phyloP scores from a whole-genome alignment of 2,797 vertebrate species.

The Meda fulgida region DNA sequence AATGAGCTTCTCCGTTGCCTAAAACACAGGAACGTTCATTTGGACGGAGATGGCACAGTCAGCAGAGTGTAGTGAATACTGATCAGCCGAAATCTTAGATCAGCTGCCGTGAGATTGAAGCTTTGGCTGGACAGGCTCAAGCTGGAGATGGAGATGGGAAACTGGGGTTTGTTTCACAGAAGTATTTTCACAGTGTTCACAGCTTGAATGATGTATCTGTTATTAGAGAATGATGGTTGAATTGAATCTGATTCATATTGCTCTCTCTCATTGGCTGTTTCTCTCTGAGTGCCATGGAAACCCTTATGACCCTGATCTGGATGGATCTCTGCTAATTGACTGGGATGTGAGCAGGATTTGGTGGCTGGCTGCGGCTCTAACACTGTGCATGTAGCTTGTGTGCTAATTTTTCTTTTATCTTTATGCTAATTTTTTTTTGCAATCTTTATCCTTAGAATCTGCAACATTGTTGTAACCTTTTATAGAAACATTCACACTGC shows the following conservation, averaged over 20 bases:
- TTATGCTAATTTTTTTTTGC: neutral
- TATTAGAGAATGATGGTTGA: neutral
- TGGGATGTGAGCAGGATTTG: slow-evolving; percentile 6
- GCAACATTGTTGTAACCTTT: neutral
- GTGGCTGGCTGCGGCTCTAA: neutral
- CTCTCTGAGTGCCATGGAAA: neutral
- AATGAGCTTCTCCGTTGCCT: neutral
- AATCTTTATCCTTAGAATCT: neutral
- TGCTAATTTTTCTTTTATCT: neutral
- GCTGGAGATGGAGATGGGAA: neutral
- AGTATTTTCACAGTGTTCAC: neutral
- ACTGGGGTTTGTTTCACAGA: neutral
- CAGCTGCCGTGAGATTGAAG: neutral
- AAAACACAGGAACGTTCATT: slow-evolving; percentile 11
- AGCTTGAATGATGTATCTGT: slow-evolving; percentile 38
- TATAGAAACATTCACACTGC: neutral
- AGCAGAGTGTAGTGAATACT: slow-evolving; percentile 34
- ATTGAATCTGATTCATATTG: neutral
- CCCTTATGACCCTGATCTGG: slow-evolving; percentile 15
- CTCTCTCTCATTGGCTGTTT: neutral
- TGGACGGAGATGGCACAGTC: slow-evolving; percentile 1
- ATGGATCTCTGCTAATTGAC: slow-evolving; percentile 7
- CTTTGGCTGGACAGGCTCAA: neutral
- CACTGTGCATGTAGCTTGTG: neutral
- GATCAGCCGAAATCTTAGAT: slow-evolving; percentile 12